Percentiles rank a stretch among this genome's conserved stretches.
phyloP scores from a whole-genome alignment of 2,113 vertebrate species.

The Amphiprion percula region DNA sequence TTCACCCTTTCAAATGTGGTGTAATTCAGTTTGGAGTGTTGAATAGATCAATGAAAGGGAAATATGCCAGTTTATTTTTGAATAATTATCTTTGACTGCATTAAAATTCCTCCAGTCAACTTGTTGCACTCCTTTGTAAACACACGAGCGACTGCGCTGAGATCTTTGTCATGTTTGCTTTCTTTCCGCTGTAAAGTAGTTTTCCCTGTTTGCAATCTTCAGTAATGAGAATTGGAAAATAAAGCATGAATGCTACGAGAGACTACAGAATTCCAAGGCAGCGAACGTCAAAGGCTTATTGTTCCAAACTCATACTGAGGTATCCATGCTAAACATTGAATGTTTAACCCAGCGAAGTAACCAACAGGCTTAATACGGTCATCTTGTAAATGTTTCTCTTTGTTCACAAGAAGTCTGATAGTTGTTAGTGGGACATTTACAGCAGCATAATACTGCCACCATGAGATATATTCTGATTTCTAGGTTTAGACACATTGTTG shows the following conservation, averaged over 20 bases:
- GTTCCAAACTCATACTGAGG: conserved; percentile 33
- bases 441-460: conserved; percentile 13
- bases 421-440: conserved; percentile 3
- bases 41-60: neutral
- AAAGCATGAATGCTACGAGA: conserved; percentile 22
- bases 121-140: neutral
- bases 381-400: conserved; percentile 9
- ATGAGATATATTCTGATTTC: neutral
- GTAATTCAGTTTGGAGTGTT: neutral
- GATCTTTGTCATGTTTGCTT: neutral
- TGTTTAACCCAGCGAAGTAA: conserved; percentile 8
- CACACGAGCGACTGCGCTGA: neutral
- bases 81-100: neutral
- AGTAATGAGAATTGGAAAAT: conserved; percentile 23
- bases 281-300: conserved; percentile 46
- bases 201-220: neutral
- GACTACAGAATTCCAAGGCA: conserved; percentile 48
- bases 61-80: conserved; percentile 3
- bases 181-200: neutral
- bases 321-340: conserved; percentile 22
- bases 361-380: neutral
- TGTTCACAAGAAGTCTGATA: conserved; percentile 3
- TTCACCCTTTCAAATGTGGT: neutral
- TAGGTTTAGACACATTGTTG: too few species aligned
- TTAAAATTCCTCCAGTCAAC: neutral